Conservation (phyloP, 2,113 vertebrate species). For the Bos indicus region DNA sequence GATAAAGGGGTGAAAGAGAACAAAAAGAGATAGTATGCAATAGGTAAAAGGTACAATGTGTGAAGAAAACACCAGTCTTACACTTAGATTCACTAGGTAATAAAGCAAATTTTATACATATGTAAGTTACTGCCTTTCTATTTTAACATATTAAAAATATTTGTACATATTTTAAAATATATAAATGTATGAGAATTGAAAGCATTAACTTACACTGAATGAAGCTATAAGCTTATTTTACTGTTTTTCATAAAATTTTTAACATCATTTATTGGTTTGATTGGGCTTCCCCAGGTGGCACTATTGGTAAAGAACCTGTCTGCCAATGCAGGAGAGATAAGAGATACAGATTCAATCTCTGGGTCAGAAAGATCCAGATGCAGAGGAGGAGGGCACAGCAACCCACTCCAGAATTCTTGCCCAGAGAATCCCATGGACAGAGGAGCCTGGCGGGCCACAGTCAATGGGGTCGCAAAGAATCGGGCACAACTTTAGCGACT, state of each 20-base stretch:
- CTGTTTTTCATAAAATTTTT: background rate
- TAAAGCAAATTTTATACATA: background rate
- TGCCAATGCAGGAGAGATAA: background rate
- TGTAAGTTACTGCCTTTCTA: background rate
- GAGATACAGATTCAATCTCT: fast-evolving
- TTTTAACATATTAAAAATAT: background rate
- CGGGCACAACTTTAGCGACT: background rate
- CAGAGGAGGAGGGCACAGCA: background rate
- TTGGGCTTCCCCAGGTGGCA: background rate
- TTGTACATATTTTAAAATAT: background rate
- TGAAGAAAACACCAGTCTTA: background rate
- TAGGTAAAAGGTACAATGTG: background rate
- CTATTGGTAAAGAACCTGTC: background rate
- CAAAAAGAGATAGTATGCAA: background rate
- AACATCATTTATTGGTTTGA: background rate
- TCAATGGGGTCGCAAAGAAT: background rate
- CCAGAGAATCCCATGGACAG: background rate
- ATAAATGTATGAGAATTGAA: background rate
- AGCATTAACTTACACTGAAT: background rate
- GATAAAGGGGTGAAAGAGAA: background rate
- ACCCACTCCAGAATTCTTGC: background rate
- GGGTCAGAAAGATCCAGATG: background rate
- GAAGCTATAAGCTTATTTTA: background rate
- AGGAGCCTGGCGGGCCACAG: background rate
- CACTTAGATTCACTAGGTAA: background rate